A percentile compares a stretch with the other conserved stretches of the same genome.
These are phyloP conservation scores for Pterophyllum scalare DNA, from an alignment of 2,113 vertebrate species.

Conservation along the genomic window DNA sequence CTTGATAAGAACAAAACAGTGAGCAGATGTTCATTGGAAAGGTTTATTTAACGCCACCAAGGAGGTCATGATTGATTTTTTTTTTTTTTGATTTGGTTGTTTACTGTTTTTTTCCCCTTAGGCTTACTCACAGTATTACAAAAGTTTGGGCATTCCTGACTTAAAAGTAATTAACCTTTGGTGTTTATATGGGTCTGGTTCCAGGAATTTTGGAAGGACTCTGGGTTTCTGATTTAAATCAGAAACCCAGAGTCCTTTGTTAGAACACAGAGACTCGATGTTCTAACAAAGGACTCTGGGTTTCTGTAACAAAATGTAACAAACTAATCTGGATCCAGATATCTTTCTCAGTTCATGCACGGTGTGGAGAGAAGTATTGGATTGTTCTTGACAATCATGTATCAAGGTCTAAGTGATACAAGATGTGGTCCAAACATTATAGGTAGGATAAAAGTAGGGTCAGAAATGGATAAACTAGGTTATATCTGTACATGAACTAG, in stretches of 20 bases:
- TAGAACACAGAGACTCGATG: neutral
- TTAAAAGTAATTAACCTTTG: neutral
- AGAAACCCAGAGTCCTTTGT: neutral
- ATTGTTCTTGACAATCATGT: neutral
- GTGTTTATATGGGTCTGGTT: neutral
- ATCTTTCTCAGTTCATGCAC: neutral
- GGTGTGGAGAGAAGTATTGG: neutral
- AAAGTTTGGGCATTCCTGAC: neutral
- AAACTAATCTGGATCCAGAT: neutral
- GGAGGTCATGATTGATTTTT: neutral
- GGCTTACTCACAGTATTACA: neutral
- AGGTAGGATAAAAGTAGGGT: neutral
- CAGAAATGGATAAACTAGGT: neutral
- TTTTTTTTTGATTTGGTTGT: neutral
- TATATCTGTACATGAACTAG: neutral
- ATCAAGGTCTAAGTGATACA: neutral
- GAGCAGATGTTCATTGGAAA: neutral
- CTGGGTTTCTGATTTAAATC: neutral
- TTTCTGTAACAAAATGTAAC: neutral
- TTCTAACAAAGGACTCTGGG: neutral
- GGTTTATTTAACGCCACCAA: neutral
- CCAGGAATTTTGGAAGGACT: neutral
- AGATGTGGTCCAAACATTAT: neutral
- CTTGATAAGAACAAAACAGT: neutral
- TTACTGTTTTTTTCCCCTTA: neutral